Evolutionary conservation across 2,113 vertebrate genomes (phyloP), one percentile per base, ranked within the genome.

Genomic region (Salvelinus alpinus): DNA sequence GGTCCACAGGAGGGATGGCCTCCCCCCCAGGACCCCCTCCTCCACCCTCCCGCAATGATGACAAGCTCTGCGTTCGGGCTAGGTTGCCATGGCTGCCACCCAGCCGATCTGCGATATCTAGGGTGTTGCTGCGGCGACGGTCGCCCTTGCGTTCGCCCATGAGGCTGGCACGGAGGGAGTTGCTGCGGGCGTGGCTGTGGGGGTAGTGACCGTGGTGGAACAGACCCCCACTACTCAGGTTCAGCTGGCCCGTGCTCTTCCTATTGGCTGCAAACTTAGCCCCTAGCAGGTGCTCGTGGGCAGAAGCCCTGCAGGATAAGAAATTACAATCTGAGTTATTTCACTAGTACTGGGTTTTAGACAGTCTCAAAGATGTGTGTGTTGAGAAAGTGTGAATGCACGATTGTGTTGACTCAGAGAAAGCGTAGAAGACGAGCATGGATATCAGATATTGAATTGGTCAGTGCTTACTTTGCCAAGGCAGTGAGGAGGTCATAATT

Each of bases 231-330:
- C 76, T 95, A 94, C 91, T 95, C 88, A 97, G 91, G 84, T 99
- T 98, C 80, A 99, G 94, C 86, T 98, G 97, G 79, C 98, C 98
- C 34, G 98, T 99, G 94, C 98, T 99, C 87, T 99, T 99, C 85
- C 98, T 93, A 80, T 99, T 99, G 89, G 95, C 94, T 84, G 98
- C 96, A 79, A 95, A 96, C 91, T 99, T 99, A 66, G 95, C 94
- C 78, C 97, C 96, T 87, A 97, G 90, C 71, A 97, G 70, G 60
- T 95, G 95, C 75, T 99, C 96, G 2, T 92, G 94, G 71, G 94
- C 90, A 1, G 96, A 93, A 72, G 94, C 91, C 89, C 98, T 94
- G 75, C 25, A 81, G 88, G n/a, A 60, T 62, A 12, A 20, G 18
- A 25, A 22, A 54, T 22, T 62, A 6, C 1, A 24, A 38, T 38